Evolutionary conservation across 2,797 vertebrate genomes (phyloP).

Genomic region (Sebastiscus tertius): DNA sequence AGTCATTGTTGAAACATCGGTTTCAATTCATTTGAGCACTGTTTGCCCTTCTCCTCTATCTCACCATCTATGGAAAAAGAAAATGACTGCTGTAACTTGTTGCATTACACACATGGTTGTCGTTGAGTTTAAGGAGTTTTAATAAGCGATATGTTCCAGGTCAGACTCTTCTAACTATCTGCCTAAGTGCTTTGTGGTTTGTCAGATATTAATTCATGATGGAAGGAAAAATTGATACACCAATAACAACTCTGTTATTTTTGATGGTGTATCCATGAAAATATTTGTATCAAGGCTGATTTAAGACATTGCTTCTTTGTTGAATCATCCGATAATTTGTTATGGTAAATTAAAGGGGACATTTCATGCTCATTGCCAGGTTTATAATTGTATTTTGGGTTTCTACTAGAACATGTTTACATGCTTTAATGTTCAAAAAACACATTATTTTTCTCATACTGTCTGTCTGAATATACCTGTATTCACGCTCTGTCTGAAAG

Average conservation of each 20-base stretch:
- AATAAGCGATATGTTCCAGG: conserved; percentile 7
- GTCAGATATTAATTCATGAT: conserved; percentile 3
- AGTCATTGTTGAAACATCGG: conserved; percentile 17
- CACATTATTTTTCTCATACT: too few relatives aligned
- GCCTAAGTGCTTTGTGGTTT: conserved; percentile 4
- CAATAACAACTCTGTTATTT: background rate
- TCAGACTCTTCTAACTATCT: background rate
- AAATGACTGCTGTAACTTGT: conserved; percentile 10
- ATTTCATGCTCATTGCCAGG: background rate
- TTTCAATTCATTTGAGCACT: background rate
- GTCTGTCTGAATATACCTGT: too few relatives aligned
- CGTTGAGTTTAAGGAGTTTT: background rate
- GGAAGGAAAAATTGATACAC: background rate
- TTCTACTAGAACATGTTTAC: background rate
- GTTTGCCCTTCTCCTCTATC: conserved; percentile 3
- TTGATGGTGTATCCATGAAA: background rate
- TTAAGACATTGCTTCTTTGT: background rate
- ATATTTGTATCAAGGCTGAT: background rate
- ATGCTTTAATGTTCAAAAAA: background rate
- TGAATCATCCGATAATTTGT: background rate
- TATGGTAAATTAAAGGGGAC: background rate
- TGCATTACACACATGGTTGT: conserved; percentile 28
- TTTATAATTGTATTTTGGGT: background rate
- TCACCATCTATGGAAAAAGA: conserved; percentile 17
- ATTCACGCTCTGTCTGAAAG: too few relatives aligned